Percentiles rank a stretch among this genome's conserved stretches.
These are phyloP conservation scores for Nephrotoma flavescens DNA, from an alignment of 2,888 invertebrate genomes.

Conservation along the genomic window DNA sequence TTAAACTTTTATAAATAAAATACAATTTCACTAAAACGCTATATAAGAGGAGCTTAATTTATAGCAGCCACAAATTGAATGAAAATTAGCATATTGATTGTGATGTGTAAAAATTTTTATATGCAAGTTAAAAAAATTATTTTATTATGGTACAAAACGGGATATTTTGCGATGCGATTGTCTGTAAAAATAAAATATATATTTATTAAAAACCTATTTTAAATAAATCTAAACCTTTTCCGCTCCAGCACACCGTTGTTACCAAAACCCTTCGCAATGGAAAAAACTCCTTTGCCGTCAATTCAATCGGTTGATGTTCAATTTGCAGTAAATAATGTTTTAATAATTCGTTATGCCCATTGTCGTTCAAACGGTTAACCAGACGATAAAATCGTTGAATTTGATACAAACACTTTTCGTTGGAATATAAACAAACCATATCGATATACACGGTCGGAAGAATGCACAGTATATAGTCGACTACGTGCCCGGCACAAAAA, in stretches of 20 bases:
- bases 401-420: background rate
- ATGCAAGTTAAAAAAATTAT: too few relatives aligned
- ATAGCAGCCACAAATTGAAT: background rate
- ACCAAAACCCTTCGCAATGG: background rate
- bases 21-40: too few relatives aligned
- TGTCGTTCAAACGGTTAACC: background rate
- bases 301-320: background rate
- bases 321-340: background rate
- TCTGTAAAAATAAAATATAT: background rate
- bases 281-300: background rate
- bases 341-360: background rate
- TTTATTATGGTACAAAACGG: too few relatives aligned
- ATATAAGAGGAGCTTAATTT: background rate
- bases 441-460: background rate
- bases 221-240: background rate
- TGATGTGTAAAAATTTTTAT: too few relatives aligned
- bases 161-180: background rate
- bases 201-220: background rate
- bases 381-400: background rate
- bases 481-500: background rate
- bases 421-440: background rate
- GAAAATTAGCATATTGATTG: background rate
- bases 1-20: too few relatives aligned
- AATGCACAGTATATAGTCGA: background rate
- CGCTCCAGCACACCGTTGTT: background rate